phyloP scores from a whole-genome alignment of 1,140 invertebrate species.

The Achatina immaculata region DNA sequence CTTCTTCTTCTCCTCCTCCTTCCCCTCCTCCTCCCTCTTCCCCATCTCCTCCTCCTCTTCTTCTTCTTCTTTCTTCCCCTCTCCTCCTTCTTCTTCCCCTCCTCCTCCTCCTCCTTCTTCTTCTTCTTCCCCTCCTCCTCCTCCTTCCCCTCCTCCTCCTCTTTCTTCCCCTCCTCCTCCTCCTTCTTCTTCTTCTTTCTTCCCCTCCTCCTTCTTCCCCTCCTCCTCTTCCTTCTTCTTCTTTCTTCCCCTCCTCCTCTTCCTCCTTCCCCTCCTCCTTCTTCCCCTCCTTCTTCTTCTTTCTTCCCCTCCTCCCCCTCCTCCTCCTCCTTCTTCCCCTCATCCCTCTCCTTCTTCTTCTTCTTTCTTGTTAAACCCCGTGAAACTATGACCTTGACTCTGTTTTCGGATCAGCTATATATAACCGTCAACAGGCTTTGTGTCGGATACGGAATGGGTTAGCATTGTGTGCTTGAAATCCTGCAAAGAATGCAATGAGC shows the following conservation, averaged over 20 bases:
- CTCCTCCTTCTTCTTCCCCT: background rate
- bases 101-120: background rate
- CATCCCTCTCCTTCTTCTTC: background rate
- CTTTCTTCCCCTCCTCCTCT: background rate
- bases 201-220: background rate
- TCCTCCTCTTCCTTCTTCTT: background rate
- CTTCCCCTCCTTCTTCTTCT: background rate
- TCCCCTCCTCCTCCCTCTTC: background rate
- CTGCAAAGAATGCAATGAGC: too few relatives aligned
- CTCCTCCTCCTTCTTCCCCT: background rate
- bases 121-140: background rate
- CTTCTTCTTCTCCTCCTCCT: background rate
- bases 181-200: background rate
- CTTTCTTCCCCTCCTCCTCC: background rate
- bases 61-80: too few relatives aligned
- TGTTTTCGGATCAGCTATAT: too few relatives aligned
- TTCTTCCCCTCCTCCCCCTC: background rate
- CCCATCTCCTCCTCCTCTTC: background rate
- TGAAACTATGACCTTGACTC: too few relatives aligned
- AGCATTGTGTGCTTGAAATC: too few relatives aligned
- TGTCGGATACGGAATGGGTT: too few relatives aligned
- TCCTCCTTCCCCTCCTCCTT: background rate
- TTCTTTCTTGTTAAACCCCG: too few relatives aligned
- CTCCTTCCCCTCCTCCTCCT: background rate
- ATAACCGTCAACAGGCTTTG: too few relatives aligned